phyloP scores from a whole-genome alignment of 2,113 vertebrate species.

The Rhineura floridana region DNA sequence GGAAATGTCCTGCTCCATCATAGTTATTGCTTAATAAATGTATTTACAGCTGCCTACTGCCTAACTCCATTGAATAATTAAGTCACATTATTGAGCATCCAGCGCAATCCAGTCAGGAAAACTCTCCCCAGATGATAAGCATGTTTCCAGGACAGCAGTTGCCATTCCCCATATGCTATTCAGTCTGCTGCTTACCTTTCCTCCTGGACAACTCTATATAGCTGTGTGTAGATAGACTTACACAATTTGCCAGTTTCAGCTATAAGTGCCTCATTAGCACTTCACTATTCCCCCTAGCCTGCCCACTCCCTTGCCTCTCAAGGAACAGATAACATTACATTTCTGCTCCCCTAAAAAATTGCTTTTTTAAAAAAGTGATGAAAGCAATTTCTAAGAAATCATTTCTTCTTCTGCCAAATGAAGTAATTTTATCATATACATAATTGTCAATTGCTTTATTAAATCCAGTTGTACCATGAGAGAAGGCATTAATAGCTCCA shows the following conservation, averaged over 20 bases:
- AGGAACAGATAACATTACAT: background rate
- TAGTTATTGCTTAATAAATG: constrained; percentile 15
- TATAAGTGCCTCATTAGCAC: background rate
- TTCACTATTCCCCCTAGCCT: background rate
- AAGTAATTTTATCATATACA: constrained; percentile 15
- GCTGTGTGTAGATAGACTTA: background rate
- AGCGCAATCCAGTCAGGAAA: background rate
- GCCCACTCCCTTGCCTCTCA: background rate
- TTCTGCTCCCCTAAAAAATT: background rate
- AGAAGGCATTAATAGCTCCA: constrained; percentile 1
- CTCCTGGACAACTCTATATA: background rate
- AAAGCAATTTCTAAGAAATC: constrained; percentile 11
- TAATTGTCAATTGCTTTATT: constrained; percentile 18
- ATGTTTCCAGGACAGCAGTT: background rate
- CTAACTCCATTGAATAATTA: background rate
- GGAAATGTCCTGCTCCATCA: constrained; percentile 10
- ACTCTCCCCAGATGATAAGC: background rate
- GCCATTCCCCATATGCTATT: background rate
- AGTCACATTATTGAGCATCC: constrained; percentile 4
- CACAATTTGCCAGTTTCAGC: constrained; percentile 1
- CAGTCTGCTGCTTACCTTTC: constrained; percentile 4
- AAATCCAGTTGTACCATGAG: background rate
- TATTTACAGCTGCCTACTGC: constrained; percentile 6
- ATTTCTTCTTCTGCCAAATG: constrained; percentile 6
- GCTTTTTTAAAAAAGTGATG: background rate